Evolutionary conservation across 2,113 vertebrate genomes (phyloP).

Genomic region (Sander vitreus): DNA sequence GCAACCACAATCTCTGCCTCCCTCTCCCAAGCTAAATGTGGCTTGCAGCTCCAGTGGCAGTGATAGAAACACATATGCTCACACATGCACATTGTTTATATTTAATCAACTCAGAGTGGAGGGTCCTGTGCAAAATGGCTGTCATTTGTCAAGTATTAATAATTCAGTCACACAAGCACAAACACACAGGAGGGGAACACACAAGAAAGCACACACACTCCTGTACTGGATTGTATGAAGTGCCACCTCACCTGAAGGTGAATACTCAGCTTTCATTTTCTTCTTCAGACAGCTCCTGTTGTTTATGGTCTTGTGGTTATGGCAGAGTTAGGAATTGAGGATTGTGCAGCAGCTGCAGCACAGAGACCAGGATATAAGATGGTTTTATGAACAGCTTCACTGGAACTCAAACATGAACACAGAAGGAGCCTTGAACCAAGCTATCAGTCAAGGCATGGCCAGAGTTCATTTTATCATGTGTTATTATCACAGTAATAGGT

Average conservation of each 20-base stretch:
- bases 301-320: constrained; percentile 23
- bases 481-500: constrained; percentile 19
- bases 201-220: not conserved
- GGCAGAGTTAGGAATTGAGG: constrained; percentile 9
- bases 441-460: not conserved
- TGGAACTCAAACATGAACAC: constrained; percentile 10
- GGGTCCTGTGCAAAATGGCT: constrained; percentile 71
- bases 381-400: not conserved
- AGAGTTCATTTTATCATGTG: constrained; percentile 36
- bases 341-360: not conserved
- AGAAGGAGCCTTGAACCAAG: constrained; percentile 20
- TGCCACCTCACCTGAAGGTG: constrained; percentile 53
- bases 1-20: constrained; percentile 54
- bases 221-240: constrained; percentile 22
- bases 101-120: constrained; percentile 77
- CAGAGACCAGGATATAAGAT: not conserved
- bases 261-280: constrained; percentile 47
- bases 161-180: constrained; percentile 72
- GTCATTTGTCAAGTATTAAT: constrained; percentile 84
- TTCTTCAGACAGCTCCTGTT: constrained; percentile 39
- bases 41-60: constrained; percentile 42
- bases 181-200: constrained; percentile 24
- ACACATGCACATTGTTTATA: constrained; percentile 72
- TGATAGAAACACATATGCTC: constrained; percentile 69
- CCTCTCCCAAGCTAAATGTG: constrained; percentile 45